A percentile compares a stretch with the other conserved stretches of the same genome.
Conservation (phyloP, 1,140 invertebrate genomes). For the Scaptomyza pallida region DNA sequence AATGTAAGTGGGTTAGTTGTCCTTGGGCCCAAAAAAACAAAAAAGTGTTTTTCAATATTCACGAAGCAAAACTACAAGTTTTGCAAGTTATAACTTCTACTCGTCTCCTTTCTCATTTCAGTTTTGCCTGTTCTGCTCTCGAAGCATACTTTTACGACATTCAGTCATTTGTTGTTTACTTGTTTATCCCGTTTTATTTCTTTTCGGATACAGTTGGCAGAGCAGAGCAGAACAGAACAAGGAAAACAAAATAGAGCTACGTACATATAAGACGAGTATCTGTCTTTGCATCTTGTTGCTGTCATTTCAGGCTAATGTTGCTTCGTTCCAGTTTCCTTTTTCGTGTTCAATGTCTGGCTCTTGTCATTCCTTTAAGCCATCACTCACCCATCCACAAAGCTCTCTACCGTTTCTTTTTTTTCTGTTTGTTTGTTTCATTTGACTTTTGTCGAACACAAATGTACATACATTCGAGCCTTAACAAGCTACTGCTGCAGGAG, state of each 20-base stretch:
- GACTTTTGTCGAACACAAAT: slow-evolving; percentile 55
- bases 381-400: slow-evolving; percentile 14
- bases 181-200: slow-evolving; percentile 39
- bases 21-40: slow-evolving; percentile 56
- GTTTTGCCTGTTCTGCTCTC: neutral
- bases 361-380: slow-evolving; percentile 60
- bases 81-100: slow-evolving; percentile 13
- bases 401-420: slow-evolving; percentile 18
- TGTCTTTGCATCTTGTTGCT: slow-evolving; percentile 77
- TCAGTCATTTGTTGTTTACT: slow-evolving; percentile 63
- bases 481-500: slow-evolving; percentile 49
- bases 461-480: slow-evolving; percentile 58
- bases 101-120: no score
- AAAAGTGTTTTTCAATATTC: slow-evolving; percentile 60
- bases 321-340: slow-evolving; percentile 79
- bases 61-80: slow-evolving; percentile 51
- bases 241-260: slow-evolving; percentile 41
- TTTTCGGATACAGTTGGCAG: slow-evolving; percentile 3
- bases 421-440: slow-evolving; percentile 19
- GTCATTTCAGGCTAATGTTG: slow-evolving; percentile 76
- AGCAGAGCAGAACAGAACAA: no score
- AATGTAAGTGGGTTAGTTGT: slow-evolving; percentile 50
- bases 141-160: slow-evolving; percentile 41
- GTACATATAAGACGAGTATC: slow-evolving; percentile 71
- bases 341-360: slow-evolving; percentile 75